Conservation (phyloP, 2,113 vertebrate genomes). For the Narcine bancroftii region DNA sequence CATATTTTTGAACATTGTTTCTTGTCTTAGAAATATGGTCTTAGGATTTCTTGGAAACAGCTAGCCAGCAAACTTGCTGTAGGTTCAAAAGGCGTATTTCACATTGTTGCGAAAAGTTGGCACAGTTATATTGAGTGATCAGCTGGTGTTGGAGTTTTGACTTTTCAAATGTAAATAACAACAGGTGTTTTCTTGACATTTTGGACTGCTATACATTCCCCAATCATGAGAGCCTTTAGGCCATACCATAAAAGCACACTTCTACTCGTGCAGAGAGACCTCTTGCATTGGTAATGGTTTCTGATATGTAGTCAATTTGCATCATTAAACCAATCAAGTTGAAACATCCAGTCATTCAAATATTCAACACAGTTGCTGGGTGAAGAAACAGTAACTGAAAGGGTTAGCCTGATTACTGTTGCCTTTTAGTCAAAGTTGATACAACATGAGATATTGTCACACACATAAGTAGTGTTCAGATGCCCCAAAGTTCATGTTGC, state of each 20-base stretch:
- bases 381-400: neutral
- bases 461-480: too few relatives aligned
- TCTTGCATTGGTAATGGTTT: neutral
- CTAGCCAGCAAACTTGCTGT: too few relatives aligned
- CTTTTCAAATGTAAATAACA: too few relatives aligned
- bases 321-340: neutral
- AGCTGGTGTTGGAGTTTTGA: too few relatives aligned
- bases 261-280: neutral
- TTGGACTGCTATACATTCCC: neutral
- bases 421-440: neutral
- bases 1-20: neutral
- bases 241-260: neutral
- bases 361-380: neutral
- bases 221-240: neutral
- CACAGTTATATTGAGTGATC: too few relatives aligned
- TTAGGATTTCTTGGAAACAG: too few relatives aligned
- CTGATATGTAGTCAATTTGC: neutral
- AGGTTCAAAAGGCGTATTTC: too few relatives aligned
- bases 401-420: neutral
- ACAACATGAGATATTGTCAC: too few relatives aligned
- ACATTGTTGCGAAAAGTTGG: too few relatives aligned
- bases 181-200: too few relatives aligned
- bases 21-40: neutral
- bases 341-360: neutral
- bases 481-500: too few relatives aligned